phyloP scores from a whole-genome alignment of 2,797 vertebrate species.

The Falco naumanni region DNA sequence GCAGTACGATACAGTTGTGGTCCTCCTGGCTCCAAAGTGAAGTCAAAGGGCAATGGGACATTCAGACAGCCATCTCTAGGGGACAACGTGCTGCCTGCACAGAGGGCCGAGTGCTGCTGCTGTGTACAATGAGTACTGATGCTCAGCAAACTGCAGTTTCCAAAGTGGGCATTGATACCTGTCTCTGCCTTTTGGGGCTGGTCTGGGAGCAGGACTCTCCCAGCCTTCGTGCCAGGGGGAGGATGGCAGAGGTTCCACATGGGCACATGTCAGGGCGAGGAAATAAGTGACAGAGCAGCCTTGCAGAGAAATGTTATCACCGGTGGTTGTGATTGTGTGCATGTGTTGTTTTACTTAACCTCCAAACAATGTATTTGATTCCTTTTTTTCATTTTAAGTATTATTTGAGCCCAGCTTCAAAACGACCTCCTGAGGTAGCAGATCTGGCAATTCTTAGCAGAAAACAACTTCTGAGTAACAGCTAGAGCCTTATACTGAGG shows the following conservation, averaged over 20 bases:
- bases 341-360: background rate
- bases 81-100: background rate
- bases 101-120: background rate
- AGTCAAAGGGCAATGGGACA: background rate
- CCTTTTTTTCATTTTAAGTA: background rate
- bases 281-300: background rate
- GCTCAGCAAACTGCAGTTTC: background rate
- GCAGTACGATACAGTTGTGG: background rate
- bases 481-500: background rate
- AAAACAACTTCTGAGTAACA: slow-evolving; percentile 27
- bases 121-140: background rate
- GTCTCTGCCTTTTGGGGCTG: background rate
- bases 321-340: background rate
- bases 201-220: background rate
- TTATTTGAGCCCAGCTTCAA: background rate
- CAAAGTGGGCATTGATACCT: background rate
- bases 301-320: background rate
- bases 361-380: background rate
- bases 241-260: background rate
- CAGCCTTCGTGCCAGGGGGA: background rate
- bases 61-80: background rate
- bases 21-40: background rate
- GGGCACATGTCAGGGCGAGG: background rate
- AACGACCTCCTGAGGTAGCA: slow-evolving; percentile 9
- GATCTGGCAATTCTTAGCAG: slow-evolving; percentile 23